Evolutionary conservation across 2,797 vertebrate genomes (phyloP).

Genomic region (Sebastes miniatus): DNA sequence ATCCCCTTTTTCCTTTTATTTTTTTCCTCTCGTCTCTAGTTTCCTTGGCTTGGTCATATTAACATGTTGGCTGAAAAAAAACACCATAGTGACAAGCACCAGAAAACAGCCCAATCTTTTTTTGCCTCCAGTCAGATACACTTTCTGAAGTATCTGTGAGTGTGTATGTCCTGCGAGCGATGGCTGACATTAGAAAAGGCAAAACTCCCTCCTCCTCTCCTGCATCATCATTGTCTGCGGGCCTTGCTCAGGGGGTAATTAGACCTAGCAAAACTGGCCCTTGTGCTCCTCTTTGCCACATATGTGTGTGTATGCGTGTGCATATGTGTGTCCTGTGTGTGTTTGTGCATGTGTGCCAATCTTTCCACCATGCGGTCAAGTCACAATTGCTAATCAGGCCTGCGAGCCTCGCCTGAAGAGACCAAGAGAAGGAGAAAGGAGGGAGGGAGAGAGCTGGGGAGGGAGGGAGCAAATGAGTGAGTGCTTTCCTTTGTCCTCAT

Average conservation of each 20-base stretch:
- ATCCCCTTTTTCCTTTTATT: background rate
- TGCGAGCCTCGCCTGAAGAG: slow-evolving; percentile 66
- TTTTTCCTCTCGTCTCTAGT: background rate
- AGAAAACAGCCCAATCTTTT: slow-evolving; percentile 53
- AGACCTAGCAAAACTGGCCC: slow-evolving; percentile 65
- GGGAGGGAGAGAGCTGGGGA: slow-evolving; percentile 12
- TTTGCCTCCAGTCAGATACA: slow-evolving; percentile 51
- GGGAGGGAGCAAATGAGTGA: slow-evolving; percentile 66
- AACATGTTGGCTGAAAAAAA: slow-evolving; percentile 41
- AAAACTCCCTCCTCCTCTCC: slow-evolving; percentile 57
- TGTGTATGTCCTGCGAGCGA: slow-evolving; percentile 58
- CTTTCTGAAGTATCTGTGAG: slow-evolving; percentile 30
- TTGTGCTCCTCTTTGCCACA: slow-evolving; percentile 52
- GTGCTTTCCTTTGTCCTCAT: slow-evolving; percentile 80
- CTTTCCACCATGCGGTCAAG: slow-evolving; percentile 77
- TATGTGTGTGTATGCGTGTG: slow-evolving; percentile 13
- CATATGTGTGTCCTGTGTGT: slow-evolving; percentile 24
- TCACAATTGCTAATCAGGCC: slow-evolving; percentile 80
- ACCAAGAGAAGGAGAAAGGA: slow-evolving; percentile 41
- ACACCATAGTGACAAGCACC: slow-evolving; percentile 35
- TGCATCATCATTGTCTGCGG: slow-evolving; percentile 29
- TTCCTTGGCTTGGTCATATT: slow-evolving; percentile 44
- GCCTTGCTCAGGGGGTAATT: slow-evolving; percentile 64
- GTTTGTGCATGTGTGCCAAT: slow-evolving; percentile 60
- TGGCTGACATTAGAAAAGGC: slow-evolving; percentile 77